Percentiles rank a stretch among this genome's conserved stretches.
Evolutionary conservation across 1,140 invertebrate genomes (phyloP).

Genomic region (Eufriesea mexicana): DNA sequence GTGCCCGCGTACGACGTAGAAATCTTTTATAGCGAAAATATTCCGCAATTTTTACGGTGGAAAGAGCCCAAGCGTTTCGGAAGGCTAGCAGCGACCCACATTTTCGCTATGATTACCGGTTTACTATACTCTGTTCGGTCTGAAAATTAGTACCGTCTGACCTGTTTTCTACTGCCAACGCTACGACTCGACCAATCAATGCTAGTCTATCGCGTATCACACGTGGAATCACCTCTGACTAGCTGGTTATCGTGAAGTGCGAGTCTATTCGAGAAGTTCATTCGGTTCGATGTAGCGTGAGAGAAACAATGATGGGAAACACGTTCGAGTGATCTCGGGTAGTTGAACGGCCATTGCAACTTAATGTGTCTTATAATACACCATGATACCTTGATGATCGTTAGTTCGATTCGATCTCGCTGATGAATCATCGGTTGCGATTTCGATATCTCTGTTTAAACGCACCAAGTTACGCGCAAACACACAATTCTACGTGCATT

Average conservation of each 20-base stretch:
- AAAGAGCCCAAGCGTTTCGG: constrained; percentile 7
- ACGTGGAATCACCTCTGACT: background rate
- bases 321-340: background rate
- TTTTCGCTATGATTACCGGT: constrained; percentile 28
- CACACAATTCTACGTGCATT: background rate
- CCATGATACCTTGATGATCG: background rate
- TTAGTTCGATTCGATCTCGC: background rate
- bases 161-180: constrained; percentile 27
- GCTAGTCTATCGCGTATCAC: background rate
- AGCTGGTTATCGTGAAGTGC: too few species aligned
- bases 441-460: constrained; percentile 14
- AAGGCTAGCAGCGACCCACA: constrained; percentile 20
- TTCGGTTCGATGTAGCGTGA: background rate
- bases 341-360: background rate
- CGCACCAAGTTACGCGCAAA: background rate
- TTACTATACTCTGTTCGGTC: constrained; percentile 25
- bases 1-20: background rate
- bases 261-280: background rate
- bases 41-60: background rate
- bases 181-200: constrained; percentile 15
- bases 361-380: background rate
- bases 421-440: background rate
- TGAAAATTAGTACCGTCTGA: constrained; percentile 40
- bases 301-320: background rate
- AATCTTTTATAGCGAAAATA: background rate